A percentile compares a stretch with the other conserved stretches of the same genome.
Evolutionary conservation across 2,113 vertebrate genomes (phyloP).

Genomic region (Thomomys bottae): DNA sequence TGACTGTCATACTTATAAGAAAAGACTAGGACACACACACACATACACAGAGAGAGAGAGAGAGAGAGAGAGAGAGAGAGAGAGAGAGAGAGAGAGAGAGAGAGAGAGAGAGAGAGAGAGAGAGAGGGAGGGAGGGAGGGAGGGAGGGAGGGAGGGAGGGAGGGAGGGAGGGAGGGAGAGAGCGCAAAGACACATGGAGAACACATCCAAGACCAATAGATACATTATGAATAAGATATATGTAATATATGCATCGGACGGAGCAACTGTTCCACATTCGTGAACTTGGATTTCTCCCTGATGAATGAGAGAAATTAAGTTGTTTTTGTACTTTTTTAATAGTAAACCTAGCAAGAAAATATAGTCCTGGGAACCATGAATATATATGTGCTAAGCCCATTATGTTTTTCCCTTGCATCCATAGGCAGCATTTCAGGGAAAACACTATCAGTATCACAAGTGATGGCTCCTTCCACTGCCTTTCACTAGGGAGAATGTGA

Average conservation of each 20-base stretch:
- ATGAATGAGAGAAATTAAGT: background rate
- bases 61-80: no score
- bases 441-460: background rate
- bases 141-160: no score
- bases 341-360: background rate
- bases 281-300: background rate
- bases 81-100: no score
- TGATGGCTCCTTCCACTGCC: fast-evolving
- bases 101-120: no score
- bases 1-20: background rate
- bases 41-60: no score
- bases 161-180: no score
- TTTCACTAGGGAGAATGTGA: background rate
- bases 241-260: background rate
- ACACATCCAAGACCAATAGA: no score
- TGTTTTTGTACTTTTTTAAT: background rate
- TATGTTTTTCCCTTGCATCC: background rate
- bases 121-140: no score
- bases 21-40: background rate
- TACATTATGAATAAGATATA: no score
- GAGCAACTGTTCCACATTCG: background rate
- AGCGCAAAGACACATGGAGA: background rate
- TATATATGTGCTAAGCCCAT: fast-evolving
- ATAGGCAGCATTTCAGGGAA: no score
- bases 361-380: background rate